phyloP scores from a whole-genome alignment of 2,888 invertebrate genomes.

The Nymphalis c-album region DNA sequence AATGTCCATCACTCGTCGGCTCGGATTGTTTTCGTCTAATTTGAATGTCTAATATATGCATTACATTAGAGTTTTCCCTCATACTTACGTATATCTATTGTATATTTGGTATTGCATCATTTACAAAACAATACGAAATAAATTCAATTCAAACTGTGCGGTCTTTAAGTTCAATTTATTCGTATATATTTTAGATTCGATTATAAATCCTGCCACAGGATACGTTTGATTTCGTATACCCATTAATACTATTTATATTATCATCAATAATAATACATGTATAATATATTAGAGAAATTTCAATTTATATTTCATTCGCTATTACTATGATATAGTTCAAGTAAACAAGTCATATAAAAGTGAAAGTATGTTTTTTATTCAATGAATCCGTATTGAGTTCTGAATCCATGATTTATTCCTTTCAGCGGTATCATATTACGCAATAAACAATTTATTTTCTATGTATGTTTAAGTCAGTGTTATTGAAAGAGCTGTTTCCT shows the following conservation, averaged over 20 bases:
- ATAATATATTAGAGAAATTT: background rate
- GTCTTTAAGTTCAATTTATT: slow-evolving; percentile 26
- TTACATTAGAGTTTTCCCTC: slow-evolving; percentile 39
- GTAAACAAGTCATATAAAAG: background rate
- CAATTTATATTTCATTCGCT: no score
- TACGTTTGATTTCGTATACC: background rate
- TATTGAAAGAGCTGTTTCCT: slow-evolving; percentile 71
- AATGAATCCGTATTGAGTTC: slow-evolving; percentile 4
- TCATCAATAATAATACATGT: background rate
- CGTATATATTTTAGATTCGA: slow-evolving; percentile 21
- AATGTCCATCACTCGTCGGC: slow-evolving; percentile 71
- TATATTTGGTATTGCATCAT: slow-evolving; percentile 28
- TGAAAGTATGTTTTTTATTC: slow-evolving; percentile 12
- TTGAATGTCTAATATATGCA: slow-evolving; percentile 71
- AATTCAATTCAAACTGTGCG: slow-evolving; percentile 32
- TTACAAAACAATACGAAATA: slow-evolving; percentile 36
- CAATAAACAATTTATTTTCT: slow-evolving; percentile 29
- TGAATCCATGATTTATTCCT: slow-evolving; percentile 16
- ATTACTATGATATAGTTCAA: background rate
- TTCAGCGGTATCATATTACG: slow-evolving; percentile 23
- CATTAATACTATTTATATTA: no score
- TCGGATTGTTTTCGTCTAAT: slow-evolving; percentile 69
- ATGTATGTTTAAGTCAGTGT: slow-evolving; percentile 53
- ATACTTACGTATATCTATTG: slow-evolving; percentile 16
- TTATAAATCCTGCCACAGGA: slow-evolving; percentile 13